A percentile compares a stretch with the other conserved stretches of the same genome.
These are phyloP conservation scores for Masticophis lateralis DNA, from an alignment of 2,797 vertebrate genomes.

Conservation along the genomic window DNA sequence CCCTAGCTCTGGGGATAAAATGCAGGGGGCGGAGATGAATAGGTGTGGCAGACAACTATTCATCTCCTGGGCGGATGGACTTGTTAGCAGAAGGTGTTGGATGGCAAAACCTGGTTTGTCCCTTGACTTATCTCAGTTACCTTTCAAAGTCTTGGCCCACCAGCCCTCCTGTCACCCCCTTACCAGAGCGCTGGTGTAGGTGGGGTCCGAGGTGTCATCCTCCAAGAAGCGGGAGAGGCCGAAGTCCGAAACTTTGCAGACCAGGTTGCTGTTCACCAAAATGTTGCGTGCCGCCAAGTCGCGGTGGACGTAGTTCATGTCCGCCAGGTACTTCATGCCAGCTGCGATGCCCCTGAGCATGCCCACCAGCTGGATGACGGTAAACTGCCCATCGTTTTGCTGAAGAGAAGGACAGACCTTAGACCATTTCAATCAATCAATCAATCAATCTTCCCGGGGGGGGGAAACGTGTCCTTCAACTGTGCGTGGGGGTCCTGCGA, in stretches of 20 bases:
- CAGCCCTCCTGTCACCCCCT: background rate
- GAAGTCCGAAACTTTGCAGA: slow-evolving; percentile 96
- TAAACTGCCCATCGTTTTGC: slow-evolving; percentile 98
- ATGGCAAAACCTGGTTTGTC: background rate
- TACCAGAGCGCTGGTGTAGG: slow-evolving; percentile 95
- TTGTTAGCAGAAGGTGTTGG: background rate
- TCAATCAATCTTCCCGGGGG: no score
- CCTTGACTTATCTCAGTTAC: background rate
- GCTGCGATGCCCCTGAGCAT: slow-evolving; percentile 93
- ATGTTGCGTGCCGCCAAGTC: slow-evolving; percentile 96
- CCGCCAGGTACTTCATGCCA: slow-evolving; percentile 93
- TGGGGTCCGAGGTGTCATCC: slow-evolving; percentile 94
- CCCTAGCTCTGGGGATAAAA: no score
- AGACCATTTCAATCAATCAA: no score
- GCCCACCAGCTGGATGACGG: slow-evolving; percentile 95
- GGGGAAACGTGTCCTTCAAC: no score
- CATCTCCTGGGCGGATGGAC: no score
- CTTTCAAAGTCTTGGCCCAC: background rate
- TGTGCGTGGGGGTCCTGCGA: no score
- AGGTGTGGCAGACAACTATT: no score
- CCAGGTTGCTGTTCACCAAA: slow-evolving; percentile 96
- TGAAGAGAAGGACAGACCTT: slow-evolving; percentile 48
- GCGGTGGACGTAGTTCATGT: slow-evolving; percentile 97
- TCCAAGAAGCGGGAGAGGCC: slow-evolving; percentile 95
- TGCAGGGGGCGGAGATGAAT: no score